phyloP scores from a whole-genome alignment of 2,113 vertebrate genomes.

The Gallinago paraguaiae region DNA sequence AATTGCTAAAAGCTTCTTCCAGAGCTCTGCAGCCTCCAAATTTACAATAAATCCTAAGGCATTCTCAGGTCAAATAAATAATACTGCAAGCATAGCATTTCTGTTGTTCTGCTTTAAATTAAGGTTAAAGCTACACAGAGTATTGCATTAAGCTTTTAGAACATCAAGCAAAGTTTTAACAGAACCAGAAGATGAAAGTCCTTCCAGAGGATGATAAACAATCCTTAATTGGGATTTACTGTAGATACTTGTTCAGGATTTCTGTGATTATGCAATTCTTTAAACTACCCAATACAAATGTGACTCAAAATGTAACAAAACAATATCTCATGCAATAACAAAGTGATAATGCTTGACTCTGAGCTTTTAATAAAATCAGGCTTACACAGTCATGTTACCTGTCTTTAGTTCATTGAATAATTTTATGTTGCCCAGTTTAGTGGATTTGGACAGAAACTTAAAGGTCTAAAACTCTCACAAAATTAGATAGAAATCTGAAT shows the following conservation, averaged over 20 bases:
- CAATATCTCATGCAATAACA: not conserved
- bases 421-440: not conserved
- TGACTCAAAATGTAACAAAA: not conserved
- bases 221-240: not conserved
- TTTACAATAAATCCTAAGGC: not conserved
- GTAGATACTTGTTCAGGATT: not conserved
- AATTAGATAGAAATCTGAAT: not conserved
- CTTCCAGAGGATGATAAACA: not conserved
- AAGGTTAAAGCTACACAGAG: not conserved
- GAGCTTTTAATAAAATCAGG: not conserved
- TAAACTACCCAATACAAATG: not conserved
- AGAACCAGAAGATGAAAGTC: not conserved
- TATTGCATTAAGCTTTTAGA: not conserved
- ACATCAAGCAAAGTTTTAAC: not conserved
- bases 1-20: constrained; percentile 19
- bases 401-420: not conserved
- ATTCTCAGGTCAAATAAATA: constrained; percentile 12
- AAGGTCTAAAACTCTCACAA: not conserved
- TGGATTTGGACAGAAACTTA: not conserved
- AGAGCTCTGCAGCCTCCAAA: not conserved
- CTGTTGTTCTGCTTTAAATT: not conserved
- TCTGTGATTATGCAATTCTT: not conserved
- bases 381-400: not conserved
- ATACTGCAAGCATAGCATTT: not conserved
- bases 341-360: not conserved